phyloP scores from a whole-genome alignment of 2,888 invertebrate genomes.

The Caenorhabditis sp. region DNA sequence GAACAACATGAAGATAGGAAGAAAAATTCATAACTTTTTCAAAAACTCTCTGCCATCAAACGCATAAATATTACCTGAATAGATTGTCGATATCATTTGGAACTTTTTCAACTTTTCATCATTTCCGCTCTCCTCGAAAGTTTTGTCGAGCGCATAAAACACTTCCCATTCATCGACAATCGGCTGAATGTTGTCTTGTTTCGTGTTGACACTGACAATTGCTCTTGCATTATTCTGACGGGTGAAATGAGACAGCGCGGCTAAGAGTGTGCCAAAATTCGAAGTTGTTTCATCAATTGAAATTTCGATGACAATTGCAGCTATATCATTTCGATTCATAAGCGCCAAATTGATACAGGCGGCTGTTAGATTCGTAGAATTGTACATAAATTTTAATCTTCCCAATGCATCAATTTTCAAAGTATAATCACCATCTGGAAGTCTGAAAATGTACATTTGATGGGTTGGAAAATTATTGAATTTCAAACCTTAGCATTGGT shows the following conservation, averaged over 20 bases:
- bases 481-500: slow-evolving; percentile 8
- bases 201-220: slow-evolving; percentile 12
- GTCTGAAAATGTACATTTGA: background rate
- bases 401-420: slow-evolving; percentile 13
- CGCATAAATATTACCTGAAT: slow-evolving; percentile 14
- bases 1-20: slow-evolving; percentile 4
- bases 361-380: slow-evolving; percentile 7
- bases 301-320: slow-evolving; percentile 23
- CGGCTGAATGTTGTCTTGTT: background rate
- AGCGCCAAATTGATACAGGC: background rate
- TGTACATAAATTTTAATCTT: slow-evolving; percentile 23
- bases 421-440: slow-evolving; percentile 11
- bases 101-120: slow-evolving; percentile 4
- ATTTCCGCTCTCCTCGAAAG: background rate
- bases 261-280: slow-evolving; percentile 25
- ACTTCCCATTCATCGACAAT: background rate
- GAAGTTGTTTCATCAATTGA: slow-evolving; percentile 5
- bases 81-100: slow-evolving; percentile 16
- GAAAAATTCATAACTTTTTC: slow-evolving; percentile 6
- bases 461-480: background rate
- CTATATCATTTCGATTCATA: slow-evolving; percentile 14
- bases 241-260: slow-evolving; percentile 27
- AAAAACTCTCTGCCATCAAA: slow-evolving; percentile 11
- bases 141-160: slow-evolving; percentile 10
- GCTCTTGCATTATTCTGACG: slow-evolving; percentile 18